Evolutionary conservation across 2,113 vertebrate genomes (phyloP).

Genomic region (Rousettus leschenaultii): DNA sequence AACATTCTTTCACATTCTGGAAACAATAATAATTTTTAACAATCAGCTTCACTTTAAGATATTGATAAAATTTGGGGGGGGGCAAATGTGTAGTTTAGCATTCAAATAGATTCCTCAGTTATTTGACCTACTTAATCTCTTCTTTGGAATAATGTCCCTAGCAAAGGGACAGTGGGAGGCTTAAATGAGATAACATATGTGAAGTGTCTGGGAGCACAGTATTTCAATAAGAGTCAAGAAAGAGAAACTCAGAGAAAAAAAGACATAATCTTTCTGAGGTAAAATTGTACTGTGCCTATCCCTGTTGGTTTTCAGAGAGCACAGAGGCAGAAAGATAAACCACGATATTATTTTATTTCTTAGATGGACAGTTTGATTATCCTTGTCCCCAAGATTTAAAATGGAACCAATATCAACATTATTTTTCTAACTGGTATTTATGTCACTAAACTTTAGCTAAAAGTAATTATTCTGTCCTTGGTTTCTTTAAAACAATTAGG

Average conservation of each 20-base stretch:
- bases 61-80: neutral
- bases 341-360: neutral
- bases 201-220: neutral
- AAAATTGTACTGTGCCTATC: neutral
- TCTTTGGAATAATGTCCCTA: neutral
- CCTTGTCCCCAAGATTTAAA: neutral
- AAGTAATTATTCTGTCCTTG: neutral
- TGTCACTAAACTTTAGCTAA: neutral
- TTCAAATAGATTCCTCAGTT: constrained; percentile 14
- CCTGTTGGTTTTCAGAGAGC: neutral
- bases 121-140: neutral
- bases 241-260: neutral
- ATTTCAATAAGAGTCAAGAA: neutral
- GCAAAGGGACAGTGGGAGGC: neutral
- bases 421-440: constrained; percentile 7
- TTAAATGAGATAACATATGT: neutral
- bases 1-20: neutral
- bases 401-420: neutral
- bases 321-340: neutral
- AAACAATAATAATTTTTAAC: constrained; percentile 11
- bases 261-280: neutral
- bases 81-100: neutral
- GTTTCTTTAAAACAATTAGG: neutral
- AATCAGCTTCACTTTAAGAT: neutral
- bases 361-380: neutral